Evolutionary conservation across 2,113 vertebrate species (phyloP), one percentile per base, ranked within the genome.

Genomic region (Nipponia nippon): DNA sequence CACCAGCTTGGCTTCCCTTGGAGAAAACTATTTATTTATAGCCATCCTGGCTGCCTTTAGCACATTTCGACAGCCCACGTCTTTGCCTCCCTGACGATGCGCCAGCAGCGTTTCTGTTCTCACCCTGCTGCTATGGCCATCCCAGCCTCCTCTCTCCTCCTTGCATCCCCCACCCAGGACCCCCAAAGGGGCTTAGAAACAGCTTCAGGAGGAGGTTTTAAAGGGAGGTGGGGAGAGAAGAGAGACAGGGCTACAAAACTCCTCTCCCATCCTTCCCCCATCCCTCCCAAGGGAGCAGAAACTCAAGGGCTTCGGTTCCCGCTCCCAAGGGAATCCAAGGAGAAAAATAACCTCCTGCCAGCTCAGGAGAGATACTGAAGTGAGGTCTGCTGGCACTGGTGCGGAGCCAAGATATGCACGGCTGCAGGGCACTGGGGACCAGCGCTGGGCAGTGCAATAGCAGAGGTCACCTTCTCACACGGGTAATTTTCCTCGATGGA

Each of bases 21-120:
- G 71, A 93, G 79, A 93, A 94, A 94, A 46, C 85, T 27, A 40
- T 69, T 96, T 96, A 95, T 97, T 97, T 97, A 96, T 96, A 97
- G 71, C 42, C 58, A 58, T n/a, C 85, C 85, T 83, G 79, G 76
- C 63, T 94, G 95, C 91, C 94, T 95, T 95, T 84, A 91, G 93
- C 95, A 95, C 95, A 91, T 96, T 94, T 89, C 19, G 3, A 67
- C 91, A 96, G 81, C 95, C 94, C 93, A 93, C 69, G n/a, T 70
- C 91, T 96, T 96, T 95, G 93, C 94, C 84, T 96, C 93, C 59
- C 87, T 52, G 61, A 95, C 15, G n/a, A 92, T 84, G 81, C 1
- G 0, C 78, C 95, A 9, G 5, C 91, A 87, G 81, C 13, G 2
- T 76, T 89, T 89, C 89, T 89, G 77, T 89, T 96, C 93, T 95